Base-by-base conservation (phyloP, 2,888 invertebrate species). In the Lasioglossum leucozonium region DNA sequence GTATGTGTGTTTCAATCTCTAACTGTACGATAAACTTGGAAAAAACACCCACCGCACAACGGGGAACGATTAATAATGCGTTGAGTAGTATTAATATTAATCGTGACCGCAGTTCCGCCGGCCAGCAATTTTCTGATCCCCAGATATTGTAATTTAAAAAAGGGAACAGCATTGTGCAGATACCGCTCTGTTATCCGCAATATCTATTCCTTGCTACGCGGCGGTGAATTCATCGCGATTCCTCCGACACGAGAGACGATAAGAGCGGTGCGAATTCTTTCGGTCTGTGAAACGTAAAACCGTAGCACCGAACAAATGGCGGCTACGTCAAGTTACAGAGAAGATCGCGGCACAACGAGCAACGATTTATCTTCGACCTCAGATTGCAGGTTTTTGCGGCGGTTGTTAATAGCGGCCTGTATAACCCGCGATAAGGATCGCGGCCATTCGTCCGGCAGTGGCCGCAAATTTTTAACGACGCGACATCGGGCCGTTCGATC, bases 371-470 rank as follows among this genome's bases (percentile, higher is more conserved):
- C 93, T 91, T 91, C 89, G 87, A 91, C 88, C 91, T 90, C 88
- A 92, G 93, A 94, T 93, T 92, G 91, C 91, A 91, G 92, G 90
- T 92, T 93, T 92, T 93, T 91, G 91, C 91, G 92, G 91, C 78
- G 88, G 91, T 92, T 92, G 93, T 93, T 94, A 94, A 93, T 93
- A 93, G 92, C 82, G 62, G 87, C 82, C 90, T 89, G 91, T 91
- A 92, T 91, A 91, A 89, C 77, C 88, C 72, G 84, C 87, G 92
- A 93, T 93, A 92, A 91, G 87, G 87, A 93, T 93, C 92, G 83
- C 80, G 77, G 87, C 89, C 91, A 92, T 93, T 92, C 91, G 87
- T 93, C 89, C 91, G 69, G 77, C 72, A 82, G 81, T 55, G 88
- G 85, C 79, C 84, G 88, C 86, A 89, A 92, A 92, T 93, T 92